Evolutionary conservation across 2,113 vertebrate genomes (phyloP), one percentile per base, ranked within the genome.

Genomic region (Strix uralensis): DNA sequence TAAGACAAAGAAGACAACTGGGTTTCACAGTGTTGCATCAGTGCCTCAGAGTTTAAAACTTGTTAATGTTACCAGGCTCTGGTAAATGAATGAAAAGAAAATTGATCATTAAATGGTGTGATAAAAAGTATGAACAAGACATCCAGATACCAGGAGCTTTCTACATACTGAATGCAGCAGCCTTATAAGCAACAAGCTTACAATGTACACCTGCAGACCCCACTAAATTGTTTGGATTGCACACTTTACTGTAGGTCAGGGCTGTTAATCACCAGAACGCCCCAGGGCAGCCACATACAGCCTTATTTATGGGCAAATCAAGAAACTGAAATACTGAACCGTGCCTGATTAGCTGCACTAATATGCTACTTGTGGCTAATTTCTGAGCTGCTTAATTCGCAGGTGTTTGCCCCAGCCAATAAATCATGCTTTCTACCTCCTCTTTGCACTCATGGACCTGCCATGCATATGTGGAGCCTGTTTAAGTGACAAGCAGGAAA

Each of bases 291-390:
- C 98, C 98, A 98, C 98, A 97, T 96, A 98, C 98, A 98, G 97
- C 98, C 97, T 98, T 98, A 98, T 98, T 99, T 99, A 99, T 99
- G 99, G 98, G 97, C 97, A 98, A 98, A 99, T 99, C 99, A 99
- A 99, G 98, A 99, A 99, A 98, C 98, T 94, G 98, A 98, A 99
- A 98, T 98, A 98, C 98, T 99, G 98, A 99, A 98, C 98, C 98
- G 98, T 99, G 98, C 98, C 99, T 99, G 99, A 99, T 99, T 99
- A 99, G 99, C 98, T 98, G 96, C 98, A 94, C 99, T 99, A 99
- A 99, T 99, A 98, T 99, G 99, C 99, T 99, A 99, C 99, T 99
- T 99, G 99, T 99, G 99, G 99, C 99, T 99, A 99, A 99, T 99
- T 99, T 99, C 98, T 98, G 98, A 98, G 98, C 98, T 91, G 98